These are phyloP conservation scores for Amyelois transitella DNA, from an alignment of 1,140 invertebrate species.

Conservation along the genomic window DNA sequence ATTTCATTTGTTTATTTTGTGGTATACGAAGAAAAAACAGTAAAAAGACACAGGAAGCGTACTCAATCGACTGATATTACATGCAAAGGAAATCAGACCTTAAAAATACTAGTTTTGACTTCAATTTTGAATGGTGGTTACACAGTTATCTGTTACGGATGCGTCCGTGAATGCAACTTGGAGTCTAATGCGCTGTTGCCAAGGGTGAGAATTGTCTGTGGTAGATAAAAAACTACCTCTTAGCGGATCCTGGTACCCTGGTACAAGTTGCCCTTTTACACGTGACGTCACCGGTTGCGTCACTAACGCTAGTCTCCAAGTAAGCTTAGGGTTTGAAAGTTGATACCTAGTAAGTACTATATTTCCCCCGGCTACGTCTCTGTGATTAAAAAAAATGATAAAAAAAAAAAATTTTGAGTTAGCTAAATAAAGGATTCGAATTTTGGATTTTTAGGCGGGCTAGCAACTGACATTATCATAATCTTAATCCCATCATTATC, in stretches of 20 bases:
- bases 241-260: slow-evolving; percentile 10
- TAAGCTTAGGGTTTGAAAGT: no score
- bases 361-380: no score
- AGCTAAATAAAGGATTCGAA: no score
- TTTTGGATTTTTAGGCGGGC: no score
- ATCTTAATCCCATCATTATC: no score
- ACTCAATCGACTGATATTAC: not conserved
- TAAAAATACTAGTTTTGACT: not conserved
- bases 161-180: not conserved
- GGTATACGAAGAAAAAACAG: not conserved
- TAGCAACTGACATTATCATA: no score
- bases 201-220: slow-evolving; percentile 6
- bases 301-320: no score
- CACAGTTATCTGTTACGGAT: not conserved
- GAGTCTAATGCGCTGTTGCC: not conserved
- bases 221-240: slow-evolving; percentile 1
- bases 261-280: slow-evolving; percentile 21
- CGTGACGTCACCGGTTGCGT: slow-evolving; percentile 20
- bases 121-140: slow-evolving; percentile 6
- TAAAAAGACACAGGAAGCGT: not conserved
- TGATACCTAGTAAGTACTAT: no score
- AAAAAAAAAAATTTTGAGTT: no score
- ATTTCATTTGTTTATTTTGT: no score
- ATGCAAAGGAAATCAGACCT: not conserved
- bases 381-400: no score